Base-by-base conservation (phyloP, 2,888 invertebrate genomes). In the Phortica okadai region DNA sequence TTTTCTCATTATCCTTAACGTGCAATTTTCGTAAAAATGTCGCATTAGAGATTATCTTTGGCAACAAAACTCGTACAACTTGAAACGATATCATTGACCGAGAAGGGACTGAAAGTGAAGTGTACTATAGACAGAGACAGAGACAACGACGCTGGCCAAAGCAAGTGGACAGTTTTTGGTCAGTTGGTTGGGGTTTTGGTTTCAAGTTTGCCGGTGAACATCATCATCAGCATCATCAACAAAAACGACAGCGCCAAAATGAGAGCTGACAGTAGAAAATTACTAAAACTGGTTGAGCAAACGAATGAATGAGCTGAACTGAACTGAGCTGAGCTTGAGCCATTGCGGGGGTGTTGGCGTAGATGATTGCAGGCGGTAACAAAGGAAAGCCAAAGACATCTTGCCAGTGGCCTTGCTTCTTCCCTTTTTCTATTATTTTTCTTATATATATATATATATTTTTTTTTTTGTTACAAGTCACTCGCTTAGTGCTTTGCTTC, bases 21-120 rank as follows among this genome's bases (percentile, higher is more conserved):
- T 85, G 87, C 88, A 88, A 87, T 90, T 89, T 72, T 90, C 89
- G 85, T 89, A 84, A 85, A 89, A 90, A 87, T 89, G 84, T 88
- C 88, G 84, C 87, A 85, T 88, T 85, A 89, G 88, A 89, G 89
- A 89, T 89, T 89, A 89, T 89, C 89, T 89, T 81, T 83, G 88
- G 79, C 84, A 86, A 87, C 86, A 86, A 83, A 77, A 87, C 86
- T 86, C 87, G 87, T 81, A 82, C 80, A 79, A 69, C 33, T 45
- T 72, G 74, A 70, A 74, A 16, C 10, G 56, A 56, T 16, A 16
- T 14, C 16, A 56, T 6, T 56, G 16, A n/a, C n/a, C 16, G 16
- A 14, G n/a, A 6, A 56, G 6, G n/a, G 14, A 56, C 6, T 56
- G 16, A 11, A 56, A 54, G n/a, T 33, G 33, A 33, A 33, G 33